These are phyloP conservation scores for Luidia sarsii DNA, from an alignment of 53 echinoderm and acorn worm genomes.

Conservation along the genomic window DNA sequence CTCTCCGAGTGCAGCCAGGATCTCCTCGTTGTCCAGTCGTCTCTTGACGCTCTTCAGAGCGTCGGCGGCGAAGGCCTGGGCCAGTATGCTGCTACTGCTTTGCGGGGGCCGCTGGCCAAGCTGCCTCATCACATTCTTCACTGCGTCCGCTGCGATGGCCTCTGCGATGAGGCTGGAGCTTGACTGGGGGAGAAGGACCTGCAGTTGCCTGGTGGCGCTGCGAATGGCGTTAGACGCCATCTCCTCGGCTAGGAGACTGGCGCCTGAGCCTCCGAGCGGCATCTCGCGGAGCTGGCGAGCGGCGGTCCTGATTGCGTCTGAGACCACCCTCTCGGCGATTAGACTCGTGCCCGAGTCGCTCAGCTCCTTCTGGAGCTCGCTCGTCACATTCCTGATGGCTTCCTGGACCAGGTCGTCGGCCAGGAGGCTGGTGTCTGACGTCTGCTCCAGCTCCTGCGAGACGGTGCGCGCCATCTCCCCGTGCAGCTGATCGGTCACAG, in stretches of 20 bases:
- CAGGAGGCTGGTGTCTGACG: constrained; percentile 28
- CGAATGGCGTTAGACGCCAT: constrained; percentile 26
- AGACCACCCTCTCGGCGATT: constrained; percentile 24
- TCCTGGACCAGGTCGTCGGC: constrained; percentile 35
- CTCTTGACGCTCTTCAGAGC: constrained; percentile 21
- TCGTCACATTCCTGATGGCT: constrained; percentile 27
- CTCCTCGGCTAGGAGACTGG: constrained; percentile 36
- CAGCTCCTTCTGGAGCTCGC: constrained; percentile 34
- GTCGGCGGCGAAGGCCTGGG: constrained; percentile 11
- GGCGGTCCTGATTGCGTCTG: constrained; percentile 17
- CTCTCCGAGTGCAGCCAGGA: constrained; percentile 1
- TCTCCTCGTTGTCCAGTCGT: constrained; percentile 25
- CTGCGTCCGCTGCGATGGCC: constrained; percentile 37
- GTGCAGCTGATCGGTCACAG: constrained; percentile 33
- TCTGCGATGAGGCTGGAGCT: constrained; percentile 47
- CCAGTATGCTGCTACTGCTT: constrained; percentile 38
- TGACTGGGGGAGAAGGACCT: constrained; percentile 33
- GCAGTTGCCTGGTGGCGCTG: constrained; percentile 25
- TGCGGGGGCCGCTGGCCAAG: constrained; percentile 2
- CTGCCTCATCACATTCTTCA: constrained; percentile 35
- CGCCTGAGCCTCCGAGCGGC: background rate
- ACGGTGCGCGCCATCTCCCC: constrained; percentile 13
- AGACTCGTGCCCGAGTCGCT: constrained; percentile 20
- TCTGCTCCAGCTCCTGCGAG: background rate
- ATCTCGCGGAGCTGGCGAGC: constrained; percentile 16